Percentiles rank a stretch among this genome's conserved stretches.
These are phyloP conservation scores for Atlantisia rogersi DNA, from an alignment of 2,113 vertebrate genomes.

Conservation along the genomic window DNA sequence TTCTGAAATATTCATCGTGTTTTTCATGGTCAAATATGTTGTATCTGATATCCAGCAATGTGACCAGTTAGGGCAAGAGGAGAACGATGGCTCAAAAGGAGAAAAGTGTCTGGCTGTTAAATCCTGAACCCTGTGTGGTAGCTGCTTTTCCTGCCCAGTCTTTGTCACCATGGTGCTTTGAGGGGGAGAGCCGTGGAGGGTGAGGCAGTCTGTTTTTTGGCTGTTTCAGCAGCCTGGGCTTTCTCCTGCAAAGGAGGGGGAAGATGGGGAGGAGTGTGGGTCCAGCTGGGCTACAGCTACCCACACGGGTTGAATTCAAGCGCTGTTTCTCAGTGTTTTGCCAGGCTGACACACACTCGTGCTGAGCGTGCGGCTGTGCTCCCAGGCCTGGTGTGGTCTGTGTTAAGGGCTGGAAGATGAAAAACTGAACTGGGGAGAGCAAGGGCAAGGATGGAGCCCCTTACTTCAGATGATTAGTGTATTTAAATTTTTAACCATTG, in stretches of 20 bases:
- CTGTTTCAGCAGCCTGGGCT: not conserved
- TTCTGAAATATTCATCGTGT: not conserved
- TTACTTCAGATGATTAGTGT: not conserved
- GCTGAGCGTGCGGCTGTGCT: not conserved
- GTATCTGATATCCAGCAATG: not conserved
- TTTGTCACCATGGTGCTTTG: rapidly evolving
- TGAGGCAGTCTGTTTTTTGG: not conserved
- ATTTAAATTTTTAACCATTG: not conserved
- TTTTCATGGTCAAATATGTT: not conserved
- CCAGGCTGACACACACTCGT: not conserved
- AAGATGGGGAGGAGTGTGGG: not conserved
- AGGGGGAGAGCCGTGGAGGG: not conserved
- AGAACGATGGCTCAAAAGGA: not conserved
- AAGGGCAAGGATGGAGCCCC: not conserved
- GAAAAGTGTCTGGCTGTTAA: not conserved
- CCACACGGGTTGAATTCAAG: not conserved
- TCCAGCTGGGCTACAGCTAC: rapidly evolving
- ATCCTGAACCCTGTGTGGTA: not conserved
- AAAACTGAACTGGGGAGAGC: not conserved
- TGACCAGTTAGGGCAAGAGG: not conserved
- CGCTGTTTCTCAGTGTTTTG: not conserved
- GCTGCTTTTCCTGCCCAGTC: not conserved
- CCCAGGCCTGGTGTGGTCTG: not conserved
- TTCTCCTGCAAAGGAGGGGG: not conserved
- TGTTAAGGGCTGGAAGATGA: not conserved